Conservation (phyloP, 2,888 invertebrate species). For the Dasypogon diadema region DNA sequence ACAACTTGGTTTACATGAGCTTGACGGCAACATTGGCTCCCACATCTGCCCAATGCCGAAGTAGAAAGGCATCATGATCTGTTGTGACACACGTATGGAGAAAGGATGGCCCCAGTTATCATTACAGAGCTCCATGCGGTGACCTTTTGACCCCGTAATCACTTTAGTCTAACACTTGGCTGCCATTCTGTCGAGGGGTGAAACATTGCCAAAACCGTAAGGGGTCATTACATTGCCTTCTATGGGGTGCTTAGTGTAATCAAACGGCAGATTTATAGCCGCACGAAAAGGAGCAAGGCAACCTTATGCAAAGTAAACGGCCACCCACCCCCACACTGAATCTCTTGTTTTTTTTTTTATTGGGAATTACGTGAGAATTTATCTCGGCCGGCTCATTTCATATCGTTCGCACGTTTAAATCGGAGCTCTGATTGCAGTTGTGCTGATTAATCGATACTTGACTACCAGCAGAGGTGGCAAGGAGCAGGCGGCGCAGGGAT, state of each 20-base stretch:
- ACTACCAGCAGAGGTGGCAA: neutral
- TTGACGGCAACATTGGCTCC: neutral
- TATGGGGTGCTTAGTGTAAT: neutral
- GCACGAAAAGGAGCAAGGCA: neutral
- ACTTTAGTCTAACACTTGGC: constrained; percentile 5
- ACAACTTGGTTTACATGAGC: neutral
- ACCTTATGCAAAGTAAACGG: neutral
- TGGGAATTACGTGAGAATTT: constrained; percentile 14
- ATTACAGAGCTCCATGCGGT: neutral
- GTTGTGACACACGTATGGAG: neutral
- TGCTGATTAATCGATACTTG: constrained; percentile 5
- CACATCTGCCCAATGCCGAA: neutral
- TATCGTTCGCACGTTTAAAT: constrained; percentile 8
- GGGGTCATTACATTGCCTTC: neutral
- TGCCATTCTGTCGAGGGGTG: neutral
- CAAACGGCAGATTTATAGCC: neutral
- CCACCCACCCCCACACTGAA: neutral
- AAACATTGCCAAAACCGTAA: neutral
- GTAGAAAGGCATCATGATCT: neutral
- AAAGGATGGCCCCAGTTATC: neutral
- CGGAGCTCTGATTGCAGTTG: constrained; percentile 1
- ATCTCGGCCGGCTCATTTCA: constrained; percentile 1
- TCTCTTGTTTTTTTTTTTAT: neutral
- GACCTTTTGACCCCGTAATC: constrained; percentile 25
- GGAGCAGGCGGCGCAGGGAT: neutral